Evolutionary conservation across 2,113 vertebrate species (phyloP).

Genomic region (Caretta caretta): DNA sequence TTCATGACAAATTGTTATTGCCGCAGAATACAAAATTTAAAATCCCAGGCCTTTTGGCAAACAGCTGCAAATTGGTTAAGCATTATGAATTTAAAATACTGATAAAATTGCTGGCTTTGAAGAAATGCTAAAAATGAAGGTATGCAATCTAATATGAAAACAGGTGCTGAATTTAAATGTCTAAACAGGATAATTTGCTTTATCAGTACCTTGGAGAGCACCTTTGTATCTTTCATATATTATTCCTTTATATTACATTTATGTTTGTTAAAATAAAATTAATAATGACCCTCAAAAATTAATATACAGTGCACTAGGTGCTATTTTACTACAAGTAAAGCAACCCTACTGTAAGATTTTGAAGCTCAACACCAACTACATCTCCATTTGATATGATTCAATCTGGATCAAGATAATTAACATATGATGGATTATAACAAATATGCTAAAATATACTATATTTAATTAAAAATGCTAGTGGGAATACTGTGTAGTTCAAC

Average conservation of each 20-base stretch:
- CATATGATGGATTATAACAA: accelerated
- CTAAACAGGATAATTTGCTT: neutral
- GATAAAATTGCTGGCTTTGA: neutral
- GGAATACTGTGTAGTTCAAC: neutral
- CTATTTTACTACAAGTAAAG: neutral
- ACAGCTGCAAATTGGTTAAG: neutral
- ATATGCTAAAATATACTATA: neutral
- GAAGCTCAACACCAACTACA: neutral
- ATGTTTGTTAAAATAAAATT: neutral
- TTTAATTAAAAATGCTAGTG: neutral
- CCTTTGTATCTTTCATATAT: neutral
- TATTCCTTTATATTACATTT: neutral
- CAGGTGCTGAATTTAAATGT: neutral
- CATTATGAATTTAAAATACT: accelerated
- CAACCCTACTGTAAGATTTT: accelerated
- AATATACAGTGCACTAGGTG: neutral
- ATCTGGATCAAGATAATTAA: neutral
- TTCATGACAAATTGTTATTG: neutral
- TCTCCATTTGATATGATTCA: neutral
- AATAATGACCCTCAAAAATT: neutral
- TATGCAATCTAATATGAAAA: neutral
- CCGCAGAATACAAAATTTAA: neutral
- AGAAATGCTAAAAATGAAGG: neutral
- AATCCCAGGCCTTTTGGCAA: neutral
- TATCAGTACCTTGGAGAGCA: neutral